Evolutionary conservation across 1,140 invertebrate species (phyloP), one percentile per base, ranked within the genome.

Genomic region (Chrysopa pallens): DNA sequence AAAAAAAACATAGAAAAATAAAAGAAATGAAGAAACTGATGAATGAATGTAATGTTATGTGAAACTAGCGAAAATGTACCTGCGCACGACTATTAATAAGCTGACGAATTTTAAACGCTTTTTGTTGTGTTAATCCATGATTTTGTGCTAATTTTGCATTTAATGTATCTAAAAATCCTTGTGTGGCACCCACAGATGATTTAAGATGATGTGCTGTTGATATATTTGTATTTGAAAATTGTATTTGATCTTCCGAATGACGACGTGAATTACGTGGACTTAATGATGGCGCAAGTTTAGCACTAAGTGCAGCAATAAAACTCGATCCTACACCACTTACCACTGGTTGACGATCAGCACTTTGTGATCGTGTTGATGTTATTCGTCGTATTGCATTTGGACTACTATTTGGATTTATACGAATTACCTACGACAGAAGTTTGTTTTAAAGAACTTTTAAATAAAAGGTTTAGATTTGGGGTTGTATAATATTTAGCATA

Each of bases 131-230:
- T 33, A 33, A 11, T 33, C 67, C 52, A 53, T 70, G 67, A 52
- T 71, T 69, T 45, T 76, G 71, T 39, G 78, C 72, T 45, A 84
- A 61, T 47, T 81, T 84, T 8, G 77, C 78, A 50, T 82, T 84
- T 36, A 84, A 59, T 51, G 76, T 81, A 59, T 83, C 78, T 35
- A 83, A 63, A 58, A 84, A 84, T 43, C 68, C 73, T 45, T 72
- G 44, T 56, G 62, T 56, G 45, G 64, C 56, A 14, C 59, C 59
- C 39, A 51, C 48, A 27, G 43, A 23, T 38, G 38, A 15, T 13
- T 35, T 15, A 50, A 59, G 36, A 44, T 57, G 43, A 28, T 39
- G 39, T 60, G 49, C 29, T 56, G 49, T 28, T 57, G 44, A 39
- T 52, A 45, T 27, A 43, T 13, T 8, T 55, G 48, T 36, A 58